Conservation (phyloP, 1,140 invertebrate genomes). For the Drosophila sp. region DNA sequence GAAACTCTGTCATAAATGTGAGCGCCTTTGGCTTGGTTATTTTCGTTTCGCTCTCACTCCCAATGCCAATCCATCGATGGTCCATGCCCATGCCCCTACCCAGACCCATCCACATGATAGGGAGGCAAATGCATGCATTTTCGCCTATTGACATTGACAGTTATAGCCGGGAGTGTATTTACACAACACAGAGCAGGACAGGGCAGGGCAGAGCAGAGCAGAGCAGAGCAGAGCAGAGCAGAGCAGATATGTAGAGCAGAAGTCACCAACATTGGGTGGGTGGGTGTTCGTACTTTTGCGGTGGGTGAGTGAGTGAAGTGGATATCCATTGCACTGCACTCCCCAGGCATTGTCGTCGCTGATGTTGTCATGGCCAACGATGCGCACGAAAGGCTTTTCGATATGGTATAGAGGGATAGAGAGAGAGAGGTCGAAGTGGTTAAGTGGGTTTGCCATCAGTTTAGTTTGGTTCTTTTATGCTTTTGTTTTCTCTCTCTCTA, state of each 20-base stretch:
- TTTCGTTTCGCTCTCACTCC: slow-evolving; percentile 40
- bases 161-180: slow-evolving; percentile 72
- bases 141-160: slow-evolving; percentile 71
- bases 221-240: slow-evolving; percentile 34
- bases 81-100: background rate
- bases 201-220: slow-evolving; percentile 45
- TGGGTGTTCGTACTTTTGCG: too few relatives aligned
- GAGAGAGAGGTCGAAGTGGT: slow-evolving; percentile 7
- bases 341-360: slow-evolving; percentile 29
- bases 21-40: slow-evolving; percentile 20
- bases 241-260: slow-evolving; percentile 1
- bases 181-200: slow-evolving; percentile 48
- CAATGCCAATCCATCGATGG: slow-evolving; percentile 52
- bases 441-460: slow-evolving; percentile 29
- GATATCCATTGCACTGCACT: slow-evolving; percentile 13
- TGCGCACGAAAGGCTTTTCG: slow-evolving; percentile 41
- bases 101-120: slow-evolving; percentile 10
- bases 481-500: background rate
- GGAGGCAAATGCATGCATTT: slow-evolving; percentile 10
- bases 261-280: background rate
- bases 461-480: slow-evolving; percentile 1
- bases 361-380: slow-evolving; percentile 46
- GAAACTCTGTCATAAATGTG: slow-evolving; percentile 32
- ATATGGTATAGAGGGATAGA: background rate
- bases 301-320: slow-evolving; percentile 13